Evolutionary conservation across 2,797 vertebrate species (phyloP), one percentile per base, ranked within the genome.

Genomic region (Acanthurus tractus): DNA sequence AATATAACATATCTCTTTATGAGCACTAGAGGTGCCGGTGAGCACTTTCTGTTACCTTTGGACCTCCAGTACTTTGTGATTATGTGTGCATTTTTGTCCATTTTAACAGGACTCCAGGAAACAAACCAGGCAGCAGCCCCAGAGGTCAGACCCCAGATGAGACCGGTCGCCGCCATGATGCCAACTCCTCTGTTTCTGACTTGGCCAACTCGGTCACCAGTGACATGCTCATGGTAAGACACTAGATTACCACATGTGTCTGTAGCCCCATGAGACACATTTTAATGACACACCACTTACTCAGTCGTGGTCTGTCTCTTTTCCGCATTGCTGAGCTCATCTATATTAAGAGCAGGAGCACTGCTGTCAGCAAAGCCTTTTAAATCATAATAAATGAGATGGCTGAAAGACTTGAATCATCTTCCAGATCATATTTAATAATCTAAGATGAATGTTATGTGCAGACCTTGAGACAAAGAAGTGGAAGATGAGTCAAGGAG

Each of bases 161-260:
- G 79, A 88, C 80, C 6, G 92, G 93, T 78, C 94, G 95, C 5
- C 93, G 92, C 55, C 92, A 93, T n/a, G 93, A 95, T 68, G 95
- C 96, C 1, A 96, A 92, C 80, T 97, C 98, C 63, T 98, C 97
- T 0, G 96, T 97, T 79, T 97, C 97, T 0, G 97, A 99, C 88
- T 94, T 99, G 71, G 97, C 97, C 93, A 99, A 99, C 94, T 99
- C 98, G 40, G 95, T 98, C 92, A 99, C 97, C 93, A 99, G 97
- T n/a, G 98, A 99, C 94, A 97, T 97, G 97, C 96, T 98, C 48
- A 99, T 98, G 98, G 98, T 99, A 95, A 91, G 67, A 18, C 58
- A 58, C 63, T 46, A 23, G 54, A 57, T 56, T 48, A 67, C 44
- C 63, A 61, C 18, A 34, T 17, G 6, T 1, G 54, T 63, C 57